Evolutionary conservation across 2,113 vertebrate species (phyloP).

Genomic region (Lepidothrix coronata): DNA sequence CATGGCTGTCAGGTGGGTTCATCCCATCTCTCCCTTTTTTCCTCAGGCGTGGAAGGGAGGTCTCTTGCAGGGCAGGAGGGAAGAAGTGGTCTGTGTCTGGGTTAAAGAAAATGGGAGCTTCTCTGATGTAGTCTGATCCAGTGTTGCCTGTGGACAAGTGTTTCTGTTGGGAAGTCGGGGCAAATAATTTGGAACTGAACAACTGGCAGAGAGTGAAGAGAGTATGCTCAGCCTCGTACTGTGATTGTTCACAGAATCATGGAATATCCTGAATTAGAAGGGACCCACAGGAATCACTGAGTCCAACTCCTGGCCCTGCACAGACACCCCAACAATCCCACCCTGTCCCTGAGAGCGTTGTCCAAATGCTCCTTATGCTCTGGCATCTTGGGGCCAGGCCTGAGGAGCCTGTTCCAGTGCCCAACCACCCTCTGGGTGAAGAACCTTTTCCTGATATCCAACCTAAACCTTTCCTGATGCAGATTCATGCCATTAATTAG

Average conservation of each 20-base stretch:
- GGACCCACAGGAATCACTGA: neutral
- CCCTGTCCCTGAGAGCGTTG: neutral
- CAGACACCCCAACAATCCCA: neutral
- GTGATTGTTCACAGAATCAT: neutral
- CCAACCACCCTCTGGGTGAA: neutral
- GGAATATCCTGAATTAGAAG: neutral
- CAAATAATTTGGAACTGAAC: rapidly evolving
- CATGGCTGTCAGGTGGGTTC: conserved; percentile 88
- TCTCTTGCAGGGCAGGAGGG: neutral
- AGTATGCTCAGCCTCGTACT: rapidly evolving
- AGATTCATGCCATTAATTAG: neutral
- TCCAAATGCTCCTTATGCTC: neutral
- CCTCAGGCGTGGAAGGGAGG: rapidly evolving
- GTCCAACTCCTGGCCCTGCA: neutral
- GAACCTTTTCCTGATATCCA: neutral
- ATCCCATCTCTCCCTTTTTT: neutral
- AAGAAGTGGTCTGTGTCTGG: neutral
- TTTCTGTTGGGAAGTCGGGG: rapidly evolving
- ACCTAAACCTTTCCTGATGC: neutral
- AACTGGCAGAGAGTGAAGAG: neutral
- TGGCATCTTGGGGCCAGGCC: neutral
- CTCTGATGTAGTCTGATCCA: neutral
- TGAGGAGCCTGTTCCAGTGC: neutral
- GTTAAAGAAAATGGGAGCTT: neutral
- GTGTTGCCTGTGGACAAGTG: neutral